A percentile compares a stretch with the other conserved stretches of the same genome.
These are phyloP conservation scores for Centroberyx gerrardi DNA, from an alignment of 2,797 vertebrate species.

Conservation along the genomic window DNA sequence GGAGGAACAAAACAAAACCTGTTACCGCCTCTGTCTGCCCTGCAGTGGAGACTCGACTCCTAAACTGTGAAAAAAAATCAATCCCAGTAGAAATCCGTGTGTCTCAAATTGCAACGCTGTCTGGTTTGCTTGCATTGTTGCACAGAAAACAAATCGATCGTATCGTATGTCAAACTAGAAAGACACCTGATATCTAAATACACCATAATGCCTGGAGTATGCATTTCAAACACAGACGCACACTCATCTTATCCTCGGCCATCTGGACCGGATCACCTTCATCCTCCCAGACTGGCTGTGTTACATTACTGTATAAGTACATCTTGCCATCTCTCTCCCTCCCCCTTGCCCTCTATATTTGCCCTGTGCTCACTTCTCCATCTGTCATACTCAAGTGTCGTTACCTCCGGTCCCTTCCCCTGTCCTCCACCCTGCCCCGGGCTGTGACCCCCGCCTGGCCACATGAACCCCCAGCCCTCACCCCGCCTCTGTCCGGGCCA, in stretches of 20 bases:
- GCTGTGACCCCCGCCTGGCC: conserved; percentile 32
- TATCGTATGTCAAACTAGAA: conserved; percentile 18
- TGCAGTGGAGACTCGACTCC: not conserved
- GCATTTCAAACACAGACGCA: conserved; percentile 21
- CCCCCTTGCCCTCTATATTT: conserved; percentile 45
- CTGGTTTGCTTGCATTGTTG: conserved; percentile 38
- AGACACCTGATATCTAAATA: conserved; percentile 28
- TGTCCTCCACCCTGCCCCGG: conserved; percentile 36
- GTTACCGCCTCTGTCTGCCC: conserved; percentile 13
- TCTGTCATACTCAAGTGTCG: conserved; percentile 56
- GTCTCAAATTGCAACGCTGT: conserved; percentile 46
- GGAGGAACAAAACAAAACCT: not conserved
- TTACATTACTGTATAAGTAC: conserved; percentile 26
- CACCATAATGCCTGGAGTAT: not conserved
- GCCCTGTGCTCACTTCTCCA: conserved; percentile 53
- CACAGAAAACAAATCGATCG: conserved; percentile 48
- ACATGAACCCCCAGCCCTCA: conserved; percentile 30
- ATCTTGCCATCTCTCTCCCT: conserved; percentile 28
- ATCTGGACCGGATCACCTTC: conserved; percentile 62
- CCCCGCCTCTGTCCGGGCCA: conserved; percentile 4
- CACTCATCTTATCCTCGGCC: conserved; percentile 14
- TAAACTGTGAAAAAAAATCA: conserved; percentile 33
- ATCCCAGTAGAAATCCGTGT: conserved; percentile 22
- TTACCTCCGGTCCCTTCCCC: conserved; percentile 43
- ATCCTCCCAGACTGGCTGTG: conserved; percentile 28